Percentiles rank a stretch among this genome's conserved stretches.
Evolutionary conservation across 1,140 invertebrate genomes (phyloP).

Genomic region (Drosophila insularis): DNA sequence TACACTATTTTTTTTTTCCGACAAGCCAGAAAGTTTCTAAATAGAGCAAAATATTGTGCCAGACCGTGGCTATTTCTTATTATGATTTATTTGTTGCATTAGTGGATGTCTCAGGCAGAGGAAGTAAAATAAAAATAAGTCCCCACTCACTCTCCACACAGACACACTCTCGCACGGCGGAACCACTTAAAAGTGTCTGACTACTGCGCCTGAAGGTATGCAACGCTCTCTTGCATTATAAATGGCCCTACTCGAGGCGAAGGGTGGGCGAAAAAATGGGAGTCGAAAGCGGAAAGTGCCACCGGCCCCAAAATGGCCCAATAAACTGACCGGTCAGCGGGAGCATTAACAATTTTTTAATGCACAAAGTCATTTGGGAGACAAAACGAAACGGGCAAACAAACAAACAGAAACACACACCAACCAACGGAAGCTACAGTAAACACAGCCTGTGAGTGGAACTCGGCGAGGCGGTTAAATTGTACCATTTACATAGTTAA

Average conservation of each 20-base stretch:
- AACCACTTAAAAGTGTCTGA: slow-evolving; percentile 43
- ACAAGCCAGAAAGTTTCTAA: neutral
- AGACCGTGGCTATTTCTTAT: slow-evolving; percentile 11
- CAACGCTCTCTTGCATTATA: slow-evolving; percentile 45
- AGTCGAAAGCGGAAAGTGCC: neutral
- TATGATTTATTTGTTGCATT: slow-evolving; percentile 70
- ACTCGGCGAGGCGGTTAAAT: slow-evolving; percentile 41
- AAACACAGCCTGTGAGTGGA: slow-evolving; percentile 43
- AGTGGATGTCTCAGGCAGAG: slow-evolving; percentile 45
- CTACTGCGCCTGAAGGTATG: slow-evolving; percentile 36
- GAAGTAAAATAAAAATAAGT: slow-evolving; percentile 1
- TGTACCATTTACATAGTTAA: slow-evolving; percentile 53
- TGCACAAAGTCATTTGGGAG: slow-evolving; percentile 36
- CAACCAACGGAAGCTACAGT: slow-evolving; percentile 37
- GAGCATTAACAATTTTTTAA: slow-evolving; percentile 62
- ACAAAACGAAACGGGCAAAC: slow-evolving; percentile 16
- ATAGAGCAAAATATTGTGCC: neutral
- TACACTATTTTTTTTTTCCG: neutral
- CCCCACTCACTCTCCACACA: neutral
- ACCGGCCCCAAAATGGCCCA: neutral
- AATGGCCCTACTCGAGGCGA: slow-evolving; percentile 33
- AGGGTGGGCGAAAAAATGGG: no score
- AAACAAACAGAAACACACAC: neutral
- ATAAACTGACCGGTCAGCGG: slow-evolving; percentile 14
- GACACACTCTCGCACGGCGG: neutral